Percentiles rank a stretch among this genome's conserved stretches.
Evolutionary conservation across 2,888 invertebrate genomes (phyloP).

Genomic region (Acheta domesticus): DNA sequence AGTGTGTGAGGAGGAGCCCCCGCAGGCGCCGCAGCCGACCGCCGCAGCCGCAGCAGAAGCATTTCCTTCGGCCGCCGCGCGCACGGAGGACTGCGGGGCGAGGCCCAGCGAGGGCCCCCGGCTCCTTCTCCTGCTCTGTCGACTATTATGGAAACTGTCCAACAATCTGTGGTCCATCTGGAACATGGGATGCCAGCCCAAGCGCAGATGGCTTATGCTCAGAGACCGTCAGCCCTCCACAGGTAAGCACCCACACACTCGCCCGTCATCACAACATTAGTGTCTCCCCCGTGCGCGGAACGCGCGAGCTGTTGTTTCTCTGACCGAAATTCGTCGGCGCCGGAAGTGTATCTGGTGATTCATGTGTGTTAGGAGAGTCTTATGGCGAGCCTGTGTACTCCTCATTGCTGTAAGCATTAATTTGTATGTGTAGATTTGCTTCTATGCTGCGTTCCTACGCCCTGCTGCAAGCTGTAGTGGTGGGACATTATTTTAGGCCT

Average conservation of each 20-base stretch:
- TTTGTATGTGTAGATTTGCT: too few relatives aligned
- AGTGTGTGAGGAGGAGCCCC: too few relatives aligned
- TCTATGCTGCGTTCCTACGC: too few relatives aligned
- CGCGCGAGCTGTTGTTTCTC: too few relatives aligned
- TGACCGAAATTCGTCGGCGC: too few relatives aligned
- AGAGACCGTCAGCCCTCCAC: slow-evolving; percentile 42
- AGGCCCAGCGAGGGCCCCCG: slow-evolving; percentile 26
- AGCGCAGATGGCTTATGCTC: slow-evolving; percentile 43
- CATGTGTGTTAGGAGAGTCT: too few relatives aligned
- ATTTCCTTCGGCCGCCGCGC: background rate
- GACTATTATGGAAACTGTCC: slow-evolving; percentile 37
- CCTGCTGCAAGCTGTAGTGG: background rate
- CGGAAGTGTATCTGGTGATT: too few relatives aligned
- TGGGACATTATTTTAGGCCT: background rate
- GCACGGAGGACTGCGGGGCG: slow-evolving; percentile 11
- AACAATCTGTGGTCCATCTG: slow-evolving; percentile 36
- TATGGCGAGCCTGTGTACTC: too few relatives aligned
- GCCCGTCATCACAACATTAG: too few relatives aligned
- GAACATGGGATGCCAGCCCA: slow-evolving; percentile 43
- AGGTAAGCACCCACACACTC: slow-evolving; percentile 38
- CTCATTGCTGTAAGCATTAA: too few relatives aligned
- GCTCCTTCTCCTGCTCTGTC: slow-evolving; percentile 25
- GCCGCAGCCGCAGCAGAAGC: background rate
- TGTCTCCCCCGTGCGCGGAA: too few relatives aligned
- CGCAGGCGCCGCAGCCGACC: too few relatives aligned